Evolutionary conservation across 2,888 invertebrate species (phyloP), one percentile per base, ranked within the genome.

Genomic region (Leptopterna dolabrata): DNA sequence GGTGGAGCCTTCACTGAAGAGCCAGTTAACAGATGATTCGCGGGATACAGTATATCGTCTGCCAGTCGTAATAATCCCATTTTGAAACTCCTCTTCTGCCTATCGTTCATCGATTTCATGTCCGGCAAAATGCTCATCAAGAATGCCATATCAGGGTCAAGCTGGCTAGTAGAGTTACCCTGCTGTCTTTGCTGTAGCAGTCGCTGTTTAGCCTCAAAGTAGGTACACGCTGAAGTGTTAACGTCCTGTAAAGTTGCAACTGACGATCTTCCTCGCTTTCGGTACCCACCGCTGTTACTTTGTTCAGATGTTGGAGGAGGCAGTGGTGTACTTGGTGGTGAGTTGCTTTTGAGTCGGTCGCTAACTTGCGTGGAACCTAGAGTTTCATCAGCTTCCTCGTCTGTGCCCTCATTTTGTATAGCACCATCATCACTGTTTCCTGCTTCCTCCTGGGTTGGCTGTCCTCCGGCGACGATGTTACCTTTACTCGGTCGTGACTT

Each of bases 401-500:
- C 76, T 3, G 11, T 29, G 51, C 13, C 76, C 4, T 76, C 76
- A 76, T 27, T 29, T 76, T 0, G 76, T 27, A 27, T 76, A n/a
- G n/a, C n/a, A 27, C 29, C 76, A 76, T 76, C 76, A 6, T 76
- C 4, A 76, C 76, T 76, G 30, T 76, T 11, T 29, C 76, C 76
- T 27, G 29, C 76, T 29, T 76, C 76, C 30, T 76, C 76, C 76
- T 76, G 1, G 24, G 76, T 76, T 76, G 76, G 76, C 24, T 27
- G 27, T 76, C 76, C 76, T 76, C 30, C 76, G 11, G 76, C 27
- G 29, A 76, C 76, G 29, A 76, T 76, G 76, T 76, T 76, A 11
- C 29, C 24, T 29, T 76, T 76, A 76, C 24, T 76, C 13, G 24
- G 6, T 4, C 76, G 76, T 29, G 76, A 29, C 76, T 29, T 76